These are phyloP conservation scores for Gorsachius goisagi DNA, from an alignment of 2,113 vertebrate species.

Conservation along the genomic window DNA sequence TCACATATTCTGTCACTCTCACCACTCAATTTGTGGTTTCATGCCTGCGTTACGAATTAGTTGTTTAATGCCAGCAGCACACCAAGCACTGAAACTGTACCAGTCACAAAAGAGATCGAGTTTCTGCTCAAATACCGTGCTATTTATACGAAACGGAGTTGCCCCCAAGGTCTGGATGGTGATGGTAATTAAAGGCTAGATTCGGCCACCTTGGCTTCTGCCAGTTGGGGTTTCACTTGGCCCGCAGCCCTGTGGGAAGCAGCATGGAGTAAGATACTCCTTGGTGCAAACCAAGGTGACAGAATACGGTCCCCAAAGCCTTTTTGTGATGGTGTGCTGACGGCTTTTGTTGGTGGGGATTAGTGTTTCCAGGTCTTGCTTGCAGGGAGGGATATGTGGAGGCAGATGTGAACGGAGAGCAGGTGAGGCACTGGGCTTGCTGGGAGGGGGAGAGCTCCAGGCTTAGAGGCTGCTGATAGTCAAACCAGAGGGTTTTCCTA, in stretches of 20 bases:
- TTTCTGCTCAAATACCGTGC: background rate
- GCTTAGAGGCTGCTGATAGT: background rate
- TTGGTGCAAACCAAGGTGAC: background rate
- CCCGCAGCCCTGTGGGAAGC: background rate
- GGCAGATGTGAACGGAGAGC: fast-evolving
- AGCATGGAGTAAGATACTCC: background rate
- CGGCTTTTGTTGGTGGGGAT: background rate
- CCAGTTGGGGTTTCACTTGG: background rate
- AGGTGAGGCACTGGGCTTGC: background rate
- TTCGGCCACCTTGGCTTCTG: background rate
- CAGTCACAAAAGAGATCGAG: background rate
- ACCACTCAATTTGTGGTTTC: background rate
- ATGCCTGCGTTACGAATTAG: background rate
- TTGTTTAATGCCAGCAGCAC: background rate
- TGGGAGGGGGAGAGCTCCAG: background rate
- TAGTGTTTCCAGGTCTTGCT: background rate
- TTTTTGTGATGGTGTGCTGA: background rate
- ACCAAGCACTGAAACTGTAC: background rate
- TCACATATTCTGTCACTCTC: background rate
- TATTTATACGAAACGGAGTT: background rate
- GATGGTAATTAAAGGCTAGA: background rate
- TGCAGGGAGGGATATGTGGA: background rate
- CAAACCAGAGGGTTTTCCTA: background rate
- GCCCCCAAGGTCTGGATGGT: background rate
- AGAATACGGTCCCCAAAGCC: background rate